Conservation (phyloP, 2,797 vertebrate species). For the Hybognathus amarus region DNA sequence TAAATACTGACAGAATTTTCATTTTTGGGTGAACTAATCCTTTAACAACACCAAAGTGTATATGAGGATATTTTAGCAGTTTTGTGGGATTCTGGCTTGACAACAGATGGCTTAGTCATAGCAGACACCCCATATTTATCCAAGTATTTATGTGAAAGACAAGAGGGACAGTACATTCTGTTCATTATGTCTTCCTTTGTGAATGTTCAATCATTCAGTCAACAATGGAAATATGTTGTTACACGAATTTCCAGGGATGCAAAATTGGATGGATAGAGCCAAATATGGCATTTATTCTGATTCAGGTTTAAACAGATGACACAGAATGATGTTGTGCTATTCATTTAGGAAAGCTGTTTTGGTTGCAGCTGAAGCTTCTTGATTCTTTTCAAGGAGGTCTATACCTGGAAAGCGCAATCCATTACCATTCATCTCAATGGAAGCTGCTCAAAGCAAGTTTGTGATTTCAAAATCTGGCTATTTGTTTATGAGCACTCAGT, state of each 20-base stretch:
- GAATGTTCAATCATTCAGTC: background rate
- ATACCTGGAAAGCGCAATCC: background rate
- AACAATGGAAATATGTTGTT: background rate
- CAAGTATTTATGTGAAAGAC: background rate
- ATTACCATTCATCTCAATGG: background rate
- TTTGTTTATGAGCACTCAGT: background rate
- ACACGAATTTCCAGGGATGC: background rate
- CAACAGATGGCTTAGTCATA: conserved; percentile 18
- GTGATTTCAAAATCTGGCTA: background rate
- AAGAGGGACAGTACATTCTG: background rate
- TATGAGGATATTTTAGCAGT: background rate
- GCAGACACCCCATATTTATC: background rate
- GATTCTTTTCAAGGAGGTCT: background rate
- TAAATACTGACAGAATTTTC: no score
- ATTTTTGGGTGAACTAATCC: no score
- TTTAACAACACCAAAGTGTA: background rate
- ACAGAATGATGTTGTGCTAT: background rate
- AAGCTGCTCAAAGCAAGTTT: background rate
- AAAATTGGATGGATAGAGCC: no score
- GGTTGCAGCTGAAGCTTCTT: background rate
- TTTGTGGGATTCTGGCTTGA: background rate
- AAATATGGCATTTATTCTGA: no score
- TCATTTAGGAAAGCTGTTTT: background rate
- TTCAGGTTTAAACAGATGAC: no score
- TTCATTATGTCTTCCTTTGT: background rate